Evolutionary conservation across 2,797 vertebrate species (phyloP), one percentile per base, ranked within the genome.

Genomic region (Myripristis jacobus): DNA sequence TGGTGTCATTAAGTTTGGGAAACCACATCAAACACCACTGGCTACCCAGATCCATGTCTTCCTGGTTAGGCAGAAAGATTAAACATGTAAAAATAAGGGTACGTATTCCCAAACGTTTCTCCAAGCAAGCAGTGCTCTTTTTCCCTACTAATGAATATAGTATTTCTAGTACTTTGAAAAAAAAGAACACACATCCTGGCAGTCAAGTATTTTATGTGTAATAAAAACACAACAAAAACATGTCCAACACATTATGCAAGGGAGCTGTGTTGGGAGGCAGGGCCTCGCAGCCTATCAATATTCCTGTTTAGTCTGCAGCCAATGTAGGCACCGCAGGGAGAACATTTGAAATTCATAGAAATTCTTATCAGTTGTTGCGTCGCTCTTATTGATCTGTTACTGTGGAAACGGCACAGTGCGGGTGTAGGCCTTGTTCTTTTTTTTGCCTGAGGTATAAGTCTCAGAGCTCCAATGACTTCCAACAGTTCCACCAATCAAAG

Each of bases 331-430:
- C 82, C 75, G 69, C 84, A 25, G 83, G 79, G 81, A 84, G 75
- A 79, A 79, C 70, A 83, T 91, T 92, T 88, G 70, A 91, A 92
- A 92, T 92, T 89, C 87, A 91, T 92, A 87, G 85, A 87, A 91
- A 92, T 89, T 77, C 82, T 90, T 90, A 87, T 92, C 86, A 88
- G 86, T 81, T 60, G 73, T 84, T 66, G 52, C 73, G 55, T 86
- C 38, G 71, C 63, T 71, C 63, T 70, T 89, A 88, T 91, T 89
- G 90, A 92, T 92, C 84, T 70, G 79, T 81, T 89, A 64, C 90
- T 77, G 75, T 85, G 87, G 81, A 88, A 91, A 85, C 77, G 18
- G 70, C 53, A 51, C 57, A 21, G 59, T 41, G 34, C 11, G 19
- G 25, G 47, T 61, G 31, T 43, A 41, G 43, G 53, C 41, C 50